These are phyloP conservation scores for Squalus acanthias DNA, from an alignment of 2,797 vertebrate genomes.

Conservation along the genomic window DNA sequence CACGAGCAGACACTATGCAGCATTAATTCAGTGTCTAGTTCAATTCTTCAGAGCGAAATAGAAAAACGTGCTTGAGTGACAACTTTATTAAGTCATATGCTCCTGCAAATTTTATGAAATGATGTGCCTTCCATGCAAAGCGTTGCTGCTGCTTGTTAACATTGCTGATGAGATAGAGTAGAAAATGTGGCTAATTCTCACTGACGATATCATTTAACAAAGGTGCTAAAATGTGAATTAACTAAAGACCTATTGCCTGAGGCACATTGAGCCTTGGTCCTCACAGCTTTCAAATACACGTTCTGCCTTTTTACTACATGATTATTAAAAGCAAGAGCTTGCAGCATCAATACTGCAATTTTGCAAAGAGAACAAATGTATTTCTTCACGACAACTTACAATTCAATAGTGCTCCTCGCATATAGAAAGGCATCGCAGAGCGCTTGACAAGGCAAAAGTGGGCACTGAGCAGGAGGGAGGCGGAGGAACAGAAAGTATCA, in stretches of 20 bases:
- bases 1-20: constrained; percentile 54
- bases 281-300: not conserved
- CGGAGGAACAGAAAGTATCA: not conserved
- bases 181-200: constrained; percentile 52
- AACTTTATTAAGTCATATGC: constrained; percentile 57
- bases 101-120: constrained; percentile 57
- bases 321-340: not conserved
- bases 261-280: not conserved
- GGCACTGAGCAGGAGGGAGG: not conserved
- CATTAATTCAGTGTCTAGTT: constrained; percentile 57
- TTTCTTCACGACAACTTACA: not conserved
- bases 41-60: constrained; percentile 44
- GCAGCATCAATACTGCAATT: not conserved
- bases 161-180: constrained; percentile 48
- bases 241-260: constrained; percentile 39
- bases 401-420: not conserved
- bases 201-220: constrained; percentile 55
- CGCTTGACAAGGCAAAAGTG: not conserved
- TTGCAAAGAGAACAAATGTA: not conserved
- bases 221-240: constrained; percentile 53
- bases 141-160: constrained; percentile 50
- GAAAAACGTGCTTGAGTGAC: constrained; percentile 61
- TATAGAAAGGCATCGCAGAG: not conserved
- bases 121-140: constrained; percentile 48
- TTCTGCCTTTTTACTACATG: not conserved